Evolutionary conservation across 1,140 invertebrate genomes (phyloP).

Genomic region (Pseudomyrmex pallidus): DNA sequence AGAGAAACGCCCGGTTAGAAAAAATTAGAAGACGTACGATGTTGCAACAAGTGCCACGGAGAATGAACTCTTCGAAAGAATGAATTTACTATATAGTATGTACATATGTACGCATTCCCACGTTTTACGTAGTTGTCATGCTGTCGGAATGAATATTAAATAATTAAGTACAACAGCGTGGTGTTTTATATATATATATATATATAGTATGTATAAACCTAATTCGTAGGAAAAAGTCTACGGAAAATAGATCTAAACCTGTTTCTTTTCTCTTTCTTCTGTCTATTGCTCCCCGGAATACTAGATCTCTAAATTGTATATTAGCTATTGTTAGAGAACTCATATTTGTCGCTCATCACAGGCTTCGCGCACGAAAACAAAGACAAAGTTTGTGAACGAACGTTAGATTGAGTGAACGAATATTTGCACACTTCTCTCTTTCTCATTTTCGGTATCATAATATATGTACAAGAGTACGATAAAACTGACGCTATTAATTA

Average conservation of each 20-base stretch:
- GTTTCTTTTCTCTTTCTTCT: background rate
- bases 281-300: conserved; percentile 19
- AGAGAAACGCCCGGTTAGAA: conserved; percentile 4
- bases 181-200: conserved; percentile 16
- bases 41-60: background rate
- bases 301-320: conserved; percentile 40
- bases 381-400: conserved; percentile 26
- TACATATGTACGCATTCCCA: conserved; percentile 13
- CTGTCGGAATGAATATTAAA: conserved; percentile 34
- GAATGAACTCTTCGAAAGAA: background rate
- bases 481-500: too few relatives aligned
- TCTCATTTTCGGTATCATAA: background rate
- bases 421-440: conserved; percentile 8
- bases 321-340: background rate
- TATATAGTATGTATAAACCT: conserved; percentile 31
- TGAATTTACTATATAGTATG: conserved; percentile 15
- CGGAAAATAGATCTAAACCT: too few relatives aligned
- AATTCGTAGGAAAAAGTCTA: too few relatives aligned
- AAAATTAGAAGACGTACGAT: conserved; percentile 2
- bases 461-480: conserved; percentile 17
- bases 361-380: conserved; percentile 5
- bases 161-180: conserved; percentile 50
- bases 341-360: conserved; percentile 10
- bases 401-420: conserved; percentile 13
- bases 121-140: conserved; percentile 4